Evolutionary conservation across 1,140 invertebrate species (phyloP), one percentile per base, ranked within the genome.

Genomic region (Saccostrea cuccullata): DNA sequence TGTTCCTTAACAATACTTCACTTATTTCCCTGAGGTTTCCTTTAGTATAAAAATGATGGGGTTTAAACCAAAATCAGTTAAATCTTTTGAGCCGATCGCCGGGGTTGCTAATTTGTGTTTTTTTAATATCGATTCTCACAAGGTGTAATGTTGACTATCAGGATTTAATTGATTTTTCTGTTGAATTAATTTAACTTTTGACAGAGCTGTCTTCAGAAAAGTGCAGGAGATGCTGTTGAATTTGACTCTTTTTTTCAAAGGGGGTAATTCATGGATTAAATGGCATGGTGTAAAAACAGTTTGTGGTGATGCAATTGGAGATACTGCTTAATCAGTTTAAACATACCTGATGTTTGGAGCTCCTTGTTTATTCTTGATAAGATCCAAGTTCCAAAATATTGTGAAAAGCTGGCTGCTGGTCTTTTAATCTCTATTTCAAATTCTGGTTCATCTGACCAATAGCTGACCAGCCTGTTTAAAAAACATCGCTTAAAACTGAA

Each of bases 51-150:
- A 77, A 36, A 77, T 77, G 26, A 13, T 77, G 23, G 70, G 70
- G 70, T 77, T 77, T 77, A 77, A 77, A 77, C 26, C 26, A 77
- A 77, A 77, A 77, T 17, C 70, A 77, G 70, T 77, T 77, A 77
- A 77, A 77, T 77, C 70, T 77, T 26, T 77, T 77, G 70, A 77
- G 23, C 70, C 15, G 11, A 36, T 30, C 26, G 30, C 30, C 26
- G 2, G 26, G 26, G 70, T 11, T 77, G 70, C 70, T 77, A 77
- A 77, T 77, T 36, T 77, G 20, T 73, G 23, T 77, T 73, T 73
- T 73, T 77, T 77, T 36, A 12, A 36, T 15, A 77, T 77, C 30
- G 70, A 77, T 77, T 77, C 70, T 30, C 26, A 26, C 30, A 36
- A 17, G 26, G 70, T 77, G 70, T 77, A 77, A 30, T 30, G 70